Conservation (phyloP, 2,888 invertebrate species). For the Hetaerina titia region DNA sequence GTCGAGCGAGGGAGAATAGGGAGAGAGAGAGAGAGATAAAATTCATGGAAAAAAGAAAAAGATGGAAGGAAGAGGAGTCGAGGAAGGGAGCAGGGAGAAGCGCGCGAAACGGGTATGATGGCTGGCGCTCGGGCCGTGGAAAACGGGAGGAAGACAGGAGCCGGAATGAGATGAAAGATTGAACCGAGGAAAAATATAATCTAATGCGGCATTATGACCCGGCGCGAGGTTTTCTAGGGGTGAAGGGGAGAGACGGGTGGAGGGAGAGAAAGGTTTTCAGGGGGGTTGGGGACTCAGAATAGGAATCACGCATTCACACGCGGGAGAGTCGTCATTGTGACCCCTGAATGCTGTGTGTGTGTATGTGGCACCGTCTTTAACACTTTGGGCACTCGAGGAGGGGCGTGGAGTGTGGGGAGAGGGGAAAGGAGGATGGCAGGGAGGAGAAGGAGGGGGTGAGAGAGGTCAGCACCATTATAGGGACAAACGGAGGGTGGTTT, state of each 20-base stretch:
- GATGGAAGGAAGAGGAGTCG: neutral
- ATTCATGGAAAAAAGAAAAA: neutral
- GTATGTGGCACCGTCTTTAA: slow-evolving; percentile 35
- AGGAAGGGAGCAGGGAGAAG: neutral
- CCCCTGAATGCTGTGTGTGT: neutral
- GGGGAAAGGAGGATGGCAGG: neutral
- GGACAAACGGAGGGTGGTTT: neutral
- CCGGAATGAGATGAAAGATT: slow-evolving; percentile 32
- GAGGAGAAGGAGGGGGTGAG: too few relatives aligned
- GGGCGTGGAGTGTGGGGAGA: neutral
- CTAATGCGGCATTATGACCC: neutral
- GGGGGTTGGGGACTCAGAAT: neutral
- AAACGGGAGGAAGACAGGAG: slow-evolving; percentile 1
- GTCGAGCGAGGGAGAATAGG: neutral
- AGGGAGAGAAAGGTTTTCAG: neutral
- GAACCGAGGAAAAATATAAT: slow-evolving; percentile 7
- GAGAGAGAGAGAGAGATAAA: neutral
- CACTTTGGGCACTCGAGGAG: neutral
- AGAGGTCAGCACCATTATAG: neutral
- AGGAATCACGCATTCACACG: slow-evolving; percentile 13
- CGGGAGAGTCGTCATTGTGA: slow-evolving; percentile 39
- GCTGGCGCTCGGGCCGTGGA: neutral
- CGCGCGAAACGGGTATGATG: neutral
- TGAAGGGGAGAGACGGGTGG: neutral
- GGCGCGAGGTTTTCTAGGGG: neutral